A percentile compares a stretch with the other conserved stretches of the same genome.
Conservation (phyloP, 92 coral and sea anemone genomes). For the Zoanthus sociatus region DNA sequence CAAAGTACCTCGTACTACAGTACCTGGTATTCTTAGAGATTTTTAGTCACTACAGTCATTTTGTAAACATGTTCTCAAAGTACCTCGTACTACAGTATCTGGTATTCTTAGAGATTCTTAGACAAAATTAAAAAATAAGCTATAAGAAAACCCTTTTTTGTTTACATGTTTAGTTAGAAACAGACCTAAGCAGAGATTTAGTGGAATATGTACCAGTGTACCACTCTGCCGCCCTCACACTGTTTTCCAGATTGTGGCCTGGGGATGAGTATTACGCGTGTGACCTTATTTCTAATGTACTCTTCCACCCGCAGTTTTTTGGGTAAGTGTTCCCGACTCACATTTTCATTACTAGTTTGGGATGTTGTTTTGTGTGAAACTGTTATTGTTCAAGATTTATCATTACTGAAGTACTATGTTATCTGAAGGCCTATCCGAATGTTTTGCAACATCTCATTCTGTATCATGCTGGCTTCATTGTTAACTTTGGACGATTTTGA, state of each 20-base stretch:
- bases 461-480: no score
- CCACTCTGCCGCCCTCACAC: conserved; percentile 78
- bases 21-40: no score
- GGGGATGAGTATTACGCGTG: conserved; percentile 97
- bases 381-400: no score
- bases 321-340: conserved; percentile 65
- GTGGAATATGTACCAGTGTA: conserved; percentile 51
- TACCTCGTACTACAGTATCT: no score
- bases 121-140: not conserved
- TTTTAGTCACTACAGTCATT: no score
- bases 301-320: conserved; percentile 76
- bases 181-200: conserved; percentile 14
- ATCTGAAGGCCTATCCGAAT: no score
- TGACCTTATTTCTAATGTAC: conserved; percentile 85
- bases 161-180: conserved; percentile 23
- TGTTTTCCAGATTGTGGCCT: conserved; percentile 77
- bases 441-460: no score
- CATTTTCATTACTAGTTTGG: not conserved
- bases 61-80: no score
- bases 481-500: no score
- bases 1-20: no score
- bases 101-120: no score
- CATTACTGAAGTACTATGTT: no score
- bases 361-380: not conserved
- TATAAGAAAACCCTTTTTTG: not conserved